Conservation (phyloP, 2,888 invertebrate species). For the Tetragonula carbonaria region DNA sequence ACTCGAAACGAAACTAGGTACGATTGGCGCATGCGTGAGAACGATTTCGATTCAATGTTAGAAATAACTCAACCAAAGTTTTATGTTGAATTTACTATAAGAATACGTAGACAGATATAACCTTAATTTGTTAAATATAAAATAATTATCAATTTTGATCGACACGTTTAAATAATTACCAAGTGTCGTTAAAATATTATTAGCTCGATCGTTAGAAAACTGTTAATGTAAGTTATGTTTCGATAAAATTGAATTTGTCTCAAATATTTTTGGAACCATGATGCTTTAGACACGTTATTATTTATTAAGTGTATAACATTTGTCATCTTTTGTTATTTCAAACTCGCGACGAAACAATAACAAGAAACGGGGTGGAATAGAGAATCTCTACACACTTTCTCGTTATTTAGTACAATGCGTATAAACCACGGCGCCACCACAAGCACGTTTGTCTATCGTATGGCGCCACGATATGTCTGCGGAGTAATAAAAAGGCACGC, state of each 20-base stretch:
- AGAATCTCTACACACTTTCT: not conserved
- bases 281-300: too few relatives aligned
- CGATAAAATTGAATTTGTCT: not conserved
- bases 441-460: slow-evolving; percentile 22
- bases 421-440: slow-evolving; percentile 40
- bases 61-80: not conserved
- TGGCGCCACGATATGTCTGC: slow-evolving; percentile 46
- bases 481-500: slow-evolving; percentile 40
- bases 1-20: not conserved
- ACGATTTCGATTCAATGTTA: not conserved
- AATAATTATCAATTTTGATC: not conserved
- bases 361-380: not conserved
- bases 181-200: not conserved
- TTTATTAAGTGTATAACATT: not conserved
- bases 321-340: not conserved
- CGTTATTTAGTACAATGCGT: slow-evolving; percentile 22
- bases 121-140: not conserved
- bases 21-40: not conserved
- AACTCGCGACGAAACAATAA: not conserved
- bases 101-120: not conserved
- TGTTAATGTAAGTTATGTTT: not conserved
- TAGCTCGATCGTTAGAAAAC: not conserved
- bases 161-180: not conserved
- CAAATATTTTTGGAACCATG: not conserved
- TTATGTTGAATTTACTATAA: not conserved